Evolutionary conservation across 2,888 invertebrate species (phyloP).

Genomic region (Mythimna loreyi): DNA sequence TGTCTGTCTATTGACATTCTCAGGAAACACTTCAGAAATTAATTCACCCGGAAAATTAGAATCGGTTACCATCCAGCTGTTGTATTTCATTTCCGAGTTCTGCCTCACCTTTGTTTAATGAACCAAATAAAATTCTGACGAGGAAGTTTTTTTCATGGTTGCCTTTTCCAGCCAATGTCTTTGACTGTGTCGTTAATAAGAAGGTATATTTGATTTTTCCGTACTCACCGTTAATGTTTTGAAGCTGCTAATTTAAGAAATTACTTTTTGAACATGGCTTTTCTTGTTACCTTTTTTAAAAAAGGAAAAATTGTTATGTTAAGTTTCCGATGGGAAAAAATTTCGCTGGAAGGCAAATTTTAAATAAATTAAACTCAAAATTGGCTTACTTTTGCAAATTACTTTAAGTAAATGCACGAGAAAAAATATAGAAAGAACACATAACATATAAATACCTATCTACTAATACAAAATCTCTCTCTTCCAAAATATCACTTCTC

Average conservation of each 20-base stretch:
- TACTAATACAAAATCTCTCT: not conserved
- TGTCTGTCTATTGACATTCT: constrained; percentile 41
- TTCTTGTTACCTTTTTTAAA: not conserved
- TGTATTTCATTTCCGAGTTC: constrained; percentile 70
- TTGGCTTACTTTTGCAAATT: not conserved
- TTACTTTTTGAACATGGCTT: not conserved
- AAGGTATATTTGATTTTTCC: constrained; percentile 36
- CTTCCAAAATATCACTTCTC: not conserved
- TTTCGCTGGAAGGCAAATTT: not conserved
- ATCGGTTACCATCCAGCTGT: constrained; percentile 68
- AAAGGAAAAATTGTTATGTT: not conserved
- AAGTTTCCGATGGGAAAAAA: not conserved
- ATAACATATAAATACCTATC: not conserved
- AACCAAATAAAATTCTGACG: constrained; percentile 73
- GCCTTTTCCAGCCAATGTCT: constrained; percentile 62
- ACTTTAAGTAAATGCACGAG: no score
- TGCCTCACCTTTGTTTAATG: constrained; percentile 75
- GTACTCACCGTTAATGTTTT: constrained; percentile 26
- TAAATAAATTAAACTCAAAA: not conserved
- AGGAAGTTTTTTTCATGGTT: constrained; percentile 68
- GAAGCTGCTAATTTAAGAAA: constrained; percentile 7
- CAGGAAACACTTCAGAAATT: constrained; percentile 61
- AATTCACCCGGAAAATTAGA: constrained; percentile 77
- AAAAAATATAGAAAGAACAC: no score
- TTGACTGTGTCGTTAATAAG: constrained; percentile 61